Evolutionary conservation across 2,888 invertebrate species (phyloP).

Genomic region (Calephelis perditalis): DNA sequence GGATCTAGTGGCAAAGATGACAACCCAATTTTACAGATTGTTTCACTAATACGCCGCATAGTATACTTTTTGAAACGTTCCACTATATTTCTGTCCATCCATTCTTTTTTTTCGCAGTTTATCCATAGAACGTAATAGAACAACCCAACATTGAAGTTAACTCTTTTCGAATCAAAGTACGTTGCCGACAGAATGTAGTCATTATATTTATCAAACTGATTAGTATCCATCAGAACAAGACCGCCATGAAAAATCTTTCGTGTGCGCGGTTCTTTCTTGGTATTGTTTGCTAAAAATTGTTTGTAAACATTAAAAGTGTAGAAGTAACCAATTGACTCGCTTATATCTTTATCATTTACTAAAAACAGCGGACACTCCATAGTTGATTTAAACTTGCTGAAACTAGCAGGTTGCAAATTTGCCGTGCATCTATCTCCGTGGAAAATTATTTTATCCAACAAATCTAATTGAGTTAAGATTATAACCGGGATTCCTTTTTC

Average conservation of each 20-base stretch:
- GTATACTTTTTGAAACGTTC: constrained; percentile 40
- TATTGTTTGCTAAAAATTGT: constrained; percentile 33
- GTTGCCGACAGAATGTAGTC: constrained; percentile 45
- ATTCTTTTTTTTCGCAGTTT: constrained; percentile 43
- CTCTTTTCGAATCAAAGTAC: constrained; percentile 41
- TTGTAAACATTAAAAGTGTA: constrained; percentile 45
- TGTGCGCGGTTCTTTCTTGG: constrained; percentile 41
- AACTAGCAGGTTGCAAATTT: constrained; percentile 33
- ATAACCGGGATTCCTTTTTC: constrained; percentile 46
- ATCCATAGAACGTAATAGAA: constrained; percentile 46
- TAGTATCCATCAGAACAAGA: constrained; percentile 38
- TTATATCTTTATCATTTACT: constrained; percentile 37
- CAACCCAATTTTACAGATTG: constrained; percentile 40
- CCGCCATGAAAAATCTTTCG: constrained; percentile 41
- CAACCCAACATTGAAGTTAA: constrained; percentile 41
- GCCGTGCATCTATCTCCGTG: constrained; percentile 20
- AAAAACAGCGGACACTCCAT: constrained; percentile 44
- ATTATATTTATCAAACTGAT: constrained; percentile 44
- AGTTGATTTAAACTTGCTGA: constrained; percentile 37
- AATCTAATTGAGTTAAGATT: constrained; percentile 35
- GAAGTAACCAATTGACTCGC: constrained; percentile 43
- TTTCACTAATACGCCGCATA: constrained; percentile 38
- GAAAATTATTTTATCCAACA: constrained; percentile 42
- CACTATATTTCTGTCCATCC: constrained; percentile 46
- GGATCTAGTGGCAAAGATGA: constrained; percentile 43